phyloP scores from a whole-genome alignment of 2,888 invertebrate species.

The Eustalomyia histrio region DNA sequence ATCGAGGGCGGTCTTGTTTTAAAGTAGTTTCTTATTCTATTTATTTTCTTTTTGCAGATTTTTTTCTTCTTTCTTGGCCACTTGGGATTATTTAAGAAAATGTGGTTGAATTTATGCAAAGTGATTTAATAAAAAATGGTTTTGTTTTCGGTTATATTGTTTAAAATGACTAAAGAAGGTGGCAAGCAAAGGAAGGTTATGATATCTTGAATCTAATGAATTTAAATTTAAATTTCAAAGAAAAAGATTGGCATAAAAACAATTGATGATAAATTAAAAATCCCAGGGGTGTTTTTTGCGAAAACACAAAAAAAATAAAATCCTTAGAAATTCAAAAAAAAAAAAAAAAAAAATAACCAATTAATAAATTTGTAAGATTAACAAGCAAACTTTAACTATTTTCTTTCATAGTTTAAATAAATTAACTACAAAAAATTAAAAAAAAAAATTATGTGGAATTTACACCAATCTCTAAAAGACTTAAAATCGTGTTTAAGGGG shows the following conservation, averaged over 20 bases:
- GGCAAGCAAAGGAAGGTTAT: not conserved
- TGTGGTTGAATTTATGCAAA: slow-evolving; percentile 60
- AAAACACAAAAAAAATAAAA: too few species aligned
- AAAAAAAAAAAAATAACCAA: too few species aligned
- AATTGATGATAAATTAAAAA: too few species aligned
- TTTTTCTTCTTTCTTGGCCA: slow-evolving; percentile 27
- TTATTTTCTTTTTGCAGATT: slow-evolving; percentile 21
- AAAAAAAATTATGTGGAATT: too few species aligned
- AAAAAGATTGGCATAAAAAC: slow-evolving; percentile 23
- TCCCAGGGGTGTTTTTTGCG: too few species aligned
- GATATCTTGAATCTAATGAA: not conserved
- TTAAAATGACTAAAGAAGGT: not conserved
- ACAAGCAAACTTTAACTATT: too few species aligned
- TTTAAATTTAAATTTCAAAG: not conserved
- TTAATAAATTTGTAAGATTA: too few species aligned
- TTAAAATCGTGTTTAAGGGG: too few species aligned
- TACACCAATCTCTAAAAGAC: too few species aligned
- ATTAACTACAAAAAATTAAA: too few species aligned
- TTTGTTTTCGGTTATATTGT: not conserved
- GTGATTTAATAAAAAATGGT: slow-evolving; percentile 42
- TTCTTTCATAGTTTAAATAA: too few species aligned
- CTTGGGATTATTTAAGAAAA: slow-evolving; percentile 51
- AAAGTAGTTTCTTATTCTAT: slow-evolving; percentile 20
- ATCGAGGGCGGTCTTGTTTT: slow-evolving; percentile 23
- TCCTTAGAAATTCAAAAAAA: too few species aligned